Evolutionary conservation across 2,113 vertebrate species (phyloP), one percentile per base, ranked within the genome.

Genomic region (Prunella himalayana): DNA sequence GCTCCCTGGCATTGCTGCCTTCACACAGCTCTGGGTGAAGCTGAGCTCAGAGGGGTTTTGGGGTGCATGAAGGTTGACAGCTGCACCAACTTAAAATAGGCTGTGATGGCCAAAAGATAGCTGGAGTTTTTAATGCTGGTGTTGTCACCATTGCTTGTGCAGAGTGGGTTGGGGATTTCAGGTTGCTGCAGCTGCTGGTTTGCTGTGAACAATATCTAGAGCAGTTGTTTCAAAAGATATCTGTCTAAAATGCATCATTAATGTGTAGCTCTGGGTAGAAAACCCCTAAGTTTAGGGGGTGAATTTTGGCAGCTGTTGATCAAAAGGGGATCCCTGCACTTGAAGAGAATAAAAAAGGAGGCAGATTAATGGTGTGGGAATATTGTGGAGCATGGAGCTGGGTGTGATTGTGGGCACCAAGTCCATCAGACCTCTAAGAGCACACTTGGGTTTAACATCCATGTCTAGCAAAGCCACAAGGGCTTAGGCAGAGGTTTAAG

Each of bases 61-160:
- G 50, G 28, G 37, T 9, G 1, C 27, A 30, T 7, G 35, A 82
- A 53, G 63, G 22, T 20, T 69, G 50, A 28, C n/a, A 45, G 30
- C 57, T 61, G 30, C 37, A 71, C 63, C 20, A 44, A 4, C 69
- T 89, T 54, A 42, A 64, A 88, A 44, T 11, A 56, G 54, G 47
- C 42, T 4, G 8, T 10, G 71, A 35, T 24, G 28, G 44, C 20
- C n/a, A 49, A 45, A 45, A 5, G 7, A 22, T 14, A 61, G 24
- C 20, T 53, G 30, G 60, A 54, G 60, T 16, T 68, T 82, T 90
- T 50, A 47, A 11, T n/a, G 37, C 20, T 63, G 63, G 24, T 77
- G 15, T n/a, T 64, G 24, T 21, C 20, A 21, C 11, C 0, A 0
- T 4, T 49, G 9, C 37, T 13, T 37, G 31, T 53, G 37, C 53